Conservation (phyloP, 2,797 vertebrate genomes). For the Poeciliopsis infans region DNA sequence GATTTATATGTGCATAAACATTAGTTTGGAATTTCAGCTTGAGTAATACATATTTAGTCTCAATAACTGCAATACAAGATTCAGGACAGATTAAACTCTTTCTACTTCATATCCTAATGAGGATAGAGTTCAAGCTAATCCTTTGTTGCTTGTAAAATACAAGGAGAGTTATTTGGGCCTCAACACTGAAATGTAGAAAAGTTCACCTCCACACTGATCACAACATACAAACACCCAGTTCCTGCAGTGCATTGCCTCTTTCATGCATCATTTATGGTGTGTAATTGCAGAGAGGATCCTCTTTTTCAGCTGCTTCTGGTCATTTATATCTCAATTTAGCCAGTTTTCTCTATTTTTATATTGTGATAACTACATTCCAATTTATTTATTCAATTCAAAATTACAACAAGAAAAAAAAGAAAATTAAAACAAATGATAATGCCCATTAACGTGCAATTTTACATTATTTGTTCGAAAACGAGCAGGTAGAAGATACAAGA, state of each 20-base stretch:
- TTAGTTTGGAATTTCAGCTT: not conserved
- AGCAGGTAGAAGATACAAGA: too few species aligned
- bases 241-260: not conserved
- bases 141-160: conserved; percentile 25
- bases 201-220: not conserved
- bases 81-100: conserved; percentile 23
- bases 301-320: not conserved
- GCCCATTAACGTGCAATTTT: too few species aligned
- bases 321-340: not conserved
- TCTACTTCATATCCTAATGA: conserved; percentile 34
- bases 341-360: not conserved
- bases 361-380: not conserved
- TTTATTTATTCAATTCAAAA: not conserved
- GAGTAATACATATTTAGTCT: not conserved
- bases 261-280: not conserved
- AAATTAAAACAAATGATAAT: too few species aligned
- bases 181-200: not conserved
- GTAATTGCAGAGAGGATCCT: not conserved
- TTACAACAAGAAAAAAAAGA: not conserved
- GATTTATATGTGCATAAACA: not conserved
- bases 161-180: conserved; percentile 13
- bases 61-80: conserved; percentile 32
- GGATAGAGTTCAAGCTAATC: conserved; percentile 46
- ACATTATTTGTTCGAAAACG: too few species aligned
- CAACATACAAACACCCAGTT: not conserved